Evolutionary conservation across 2,888 invertebrate species (phyloP).

Genomic region (Orthosia gothica): DNA sequence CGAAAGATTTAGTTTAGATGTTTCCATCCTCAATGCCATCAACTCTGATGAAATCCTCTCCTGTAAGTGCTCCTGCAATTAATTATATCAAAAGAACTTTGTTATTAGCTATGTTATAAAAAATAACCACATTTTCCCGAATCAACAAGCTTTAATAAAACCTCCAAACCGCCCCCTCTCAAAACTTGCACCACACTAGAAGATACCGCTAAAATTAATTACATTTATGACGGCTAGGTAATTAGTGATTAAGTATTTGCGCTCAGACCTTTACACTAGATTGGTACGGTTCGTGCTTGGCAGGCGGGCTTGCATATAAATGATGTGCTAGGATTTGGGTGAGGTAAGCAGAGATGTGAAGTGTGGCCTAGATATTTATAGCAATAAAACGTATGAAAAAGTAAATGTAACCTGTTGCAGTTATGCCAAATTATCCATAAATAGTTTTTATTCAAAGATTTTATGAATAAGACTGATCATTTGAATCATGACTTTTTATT

Average conservation of each 20-base stretch:
- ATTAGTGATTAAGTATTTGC: slow-evolving; percentile 73
- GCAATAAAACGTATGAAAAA: no score
- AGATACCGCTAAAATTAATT: slow-evolving; percentile 72
- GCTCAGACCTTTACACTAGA: slow-evolving; percentile 55
- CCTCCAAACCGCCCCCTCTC: not conserved
- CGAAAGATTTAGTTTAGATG: no score
- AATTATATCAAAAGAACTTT: no score
- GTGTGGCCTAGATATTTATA: slow-evolving; percentile 6
- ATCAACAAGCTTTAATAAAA: not conserved
- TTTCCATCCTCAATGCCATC: no score
- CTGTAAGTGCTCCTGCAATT: no score
- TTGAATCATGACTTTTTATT: no score
- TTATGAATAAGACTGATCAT: no score
- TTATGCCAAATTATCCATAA: no score
- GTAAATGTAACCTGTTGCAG: no score
- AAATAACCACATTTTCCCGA: not conserved
- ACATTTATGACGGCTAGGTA: slow-evolving; percentile 70
- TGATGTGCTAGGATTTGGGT: slow-evolving; percentile 11
- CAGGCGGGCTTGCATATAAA: slow-evolving; percentile 53
- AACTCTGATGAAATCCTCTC: no score
- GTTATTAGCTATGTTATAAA: no score
- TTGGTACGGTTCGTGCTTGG: slow-evolving; percentile 37
- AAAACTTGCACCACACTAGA: slow-evolving; percentile 36
- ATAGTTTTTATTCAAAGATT: no score
- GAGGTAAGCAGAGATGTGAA: slow-evolving; percentile 11